Percentiles rank a stretch among this genome's conserved stretches.
Evolutionary conservation across 2,888 invertebrate genomes (phyloP).

Genomic region (Taenaris catops): DNA sequence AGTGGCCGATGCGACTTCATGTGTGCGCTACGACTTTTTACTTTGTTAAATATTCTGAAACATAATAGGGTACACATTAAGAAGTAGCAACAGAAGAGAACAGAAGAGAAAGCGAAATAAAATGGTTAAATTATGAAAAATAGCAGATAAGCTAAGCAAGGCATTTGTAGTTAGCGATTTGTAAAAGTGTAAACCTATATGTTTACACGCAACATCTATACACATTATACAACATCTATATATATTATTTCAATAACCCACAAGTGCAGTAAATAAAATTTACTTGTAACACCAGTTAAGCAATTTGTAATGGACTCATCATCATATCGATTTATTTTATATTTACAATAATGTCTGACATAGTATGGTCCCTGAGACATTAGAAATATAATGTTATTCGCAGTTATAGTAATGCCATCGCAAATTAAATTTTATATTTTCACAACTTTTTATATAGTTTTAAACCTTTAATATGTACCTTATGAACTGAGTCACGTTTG

Average conservation of each 20-base stretch:
- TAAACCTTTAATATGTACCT: not conserved
- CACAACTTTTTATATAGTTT: not conserved
- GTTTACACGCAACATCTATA: conserved; percentile 52
- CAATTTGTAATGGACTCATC: conserved; percentile 52
- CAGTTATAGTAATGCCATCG: conserved; percentile 20
- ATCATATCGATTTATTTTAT: conserved; percentile 46
- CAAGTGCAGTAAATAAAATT: conserved; percentile 53
- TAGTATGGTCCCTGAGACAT: conserved; percentile 33
- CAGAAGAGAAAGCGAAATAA: conserved; percentile 28
- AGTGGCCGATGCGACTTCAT: conserved; percentile 99
- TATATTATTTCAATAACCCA: conserved; percentile 43
- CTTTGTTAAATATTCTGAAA: conserved; percentile 97
- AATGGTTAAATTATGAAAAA: conserved; percentile 2
- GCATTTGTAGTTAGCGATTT: conserved; percentile 24
- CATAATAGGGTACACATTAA: conserved; percentile 72
- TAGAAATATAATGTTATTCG: conserved; percentile 11
- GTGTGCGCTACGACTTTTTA: conserved; percentile 99
- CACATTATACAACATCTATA: conserved; percentile 52
- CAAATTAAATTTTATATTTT: conserved; percentile 8
- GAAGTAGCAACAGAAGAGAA: conserved; percentile 57
- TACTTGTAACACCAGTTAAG: conserved; percentile 35
- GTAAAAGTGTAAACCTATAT: conserved; percentile 20
- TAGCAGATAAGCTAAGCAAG: conserved; percentile 22
- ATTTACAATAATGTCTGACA: conserved; percentile 53
- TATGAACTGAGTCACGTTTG: conserved; percentile 19